Evolutionary conservation across 1,140 invertebrate species (phyloP).

Genomic region (Drosophila neocordata): DNA sequence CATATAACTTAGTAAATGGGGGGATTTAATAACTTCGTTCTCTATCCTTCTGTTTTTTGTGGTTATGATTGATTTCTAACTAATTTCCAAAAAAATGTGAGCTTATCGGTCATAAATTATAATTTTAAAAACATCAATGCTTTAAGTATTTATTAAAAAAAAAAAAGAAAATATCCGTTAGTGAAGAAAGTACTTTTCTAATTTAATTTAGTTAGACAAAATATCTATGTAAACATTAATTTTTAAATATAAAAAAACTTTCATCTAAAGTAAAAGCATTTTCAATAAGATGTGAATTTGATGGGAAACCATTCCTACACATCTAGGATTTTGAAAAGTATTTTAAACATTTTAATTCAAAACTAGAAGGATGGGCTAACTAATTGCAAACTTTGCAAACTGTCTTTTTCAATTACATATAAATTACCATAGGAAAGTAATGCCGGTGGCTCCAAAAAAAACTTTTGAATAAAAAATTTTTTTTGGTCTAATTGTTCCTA

Average conservation of each 20-base stretch:
- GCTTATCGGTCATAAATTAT: not conserved
- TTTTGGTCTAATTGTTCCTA: too few relatives aligned
- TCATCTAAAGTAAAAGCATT: not conserved
- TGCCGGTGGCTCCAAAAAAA: too few relatives aligned
- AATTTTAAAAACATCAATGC: constrained; percentile 1
- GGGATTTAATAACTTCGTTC: not conserved
- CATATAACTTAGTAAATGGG: not conserved
- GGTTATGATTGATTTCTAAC: not conserved
- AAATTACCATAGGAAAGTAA: too few relatives aligned
- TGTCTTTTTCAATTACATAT: too few relatives aligned
- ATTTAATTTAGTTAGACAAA: constrained; percentile 3
- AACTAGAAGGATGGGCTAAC: too few relatives aligned
- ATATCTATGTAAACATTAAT: constrained; percentile 7
- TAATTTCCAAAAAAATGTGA: not conserved
- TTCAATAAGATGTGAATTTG: not conserved
- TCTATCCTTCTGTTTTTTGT: not conserved
- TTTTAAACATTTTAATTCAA: too few relatives aligned
- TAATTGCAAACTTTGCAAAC: too few relatives aligned
- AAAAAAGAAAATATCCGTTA: too few relatives aligned
- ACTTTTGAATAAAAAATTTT: too few relatives aligned
- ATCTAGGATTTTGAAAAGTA: too few relatives aligned
- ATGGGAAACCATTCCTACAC: too few relatives aligned
- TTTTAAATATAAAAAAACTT: constrained; percentile 3
- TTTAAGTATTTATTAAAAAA: not conserved
- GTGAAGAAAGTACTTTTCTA: not conserved